Conservation (phyloP, 92 coral and sea anemone species). For the Epizoanthus rinbou region DNA sequence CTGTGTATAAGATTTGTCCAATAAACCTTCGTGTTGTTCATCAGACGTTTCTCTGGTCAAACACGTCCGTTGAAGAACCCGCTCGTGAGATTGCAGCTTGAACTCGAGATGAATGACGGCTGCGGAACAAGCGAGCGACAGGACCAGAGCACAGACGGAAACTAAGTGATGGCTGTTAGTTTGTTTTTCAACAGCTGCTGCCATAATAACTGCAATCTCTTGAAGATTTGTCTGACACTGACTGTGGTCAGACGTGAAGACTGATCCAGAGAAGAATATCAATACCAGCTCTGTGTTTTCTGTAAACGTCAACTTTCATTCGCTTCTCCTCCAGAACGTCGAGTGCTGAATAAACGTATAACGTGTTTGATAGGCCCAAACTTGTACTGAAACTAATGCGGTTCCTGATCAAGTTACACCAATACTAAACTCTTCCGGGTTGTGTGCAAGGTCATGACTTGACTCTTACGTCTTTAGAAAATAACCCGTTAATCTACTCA, state of each 20-base stretch:
- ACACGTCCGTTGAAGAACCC: not conserved
- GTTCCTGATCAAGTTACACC: not conserved
- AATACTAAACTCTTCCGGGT: not conserved
- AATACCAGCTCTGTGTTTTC: not conserved
- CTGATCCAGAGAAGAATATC: too few relatives aligned
- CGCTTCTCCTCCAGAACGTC: too few relatives aligned
- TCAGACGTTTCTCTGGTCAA: not conserved
- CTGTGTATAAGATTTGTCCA: not conserved
- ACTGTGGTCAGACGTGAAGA: too few relatives aligned
- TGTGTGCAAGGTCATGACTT: too few relatives aligned
- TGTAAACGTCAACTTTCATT: not conserved
- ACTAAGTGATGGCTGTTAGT: not conserved
- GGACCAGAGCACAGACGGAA: not conserved
- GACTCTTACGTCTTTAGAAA: too few relatives aligned
- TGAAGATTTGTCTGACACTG: not conserved
- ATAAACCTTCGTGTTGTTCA: not conserved
- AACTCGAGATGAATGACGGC: not conserved
- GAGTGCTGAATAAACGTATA: too few relatives aligned
- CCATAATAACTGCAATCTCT: not conserved
- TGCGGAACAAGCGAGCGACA: conserved; percentile 1
- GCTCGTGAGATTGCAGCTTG: not conserved
- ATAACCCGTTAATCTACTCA: too few relatives aligned
- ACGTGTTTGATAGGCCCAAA: not conserved
- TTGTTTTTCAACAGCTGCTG: not conserved
- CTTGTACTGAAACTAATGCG: not conserved